These are phyloP conservation scores for Copsychus sechellarum DNA, from an alignment of 2,113 vertebrate species.

Conservation along the genomic window DNA sequence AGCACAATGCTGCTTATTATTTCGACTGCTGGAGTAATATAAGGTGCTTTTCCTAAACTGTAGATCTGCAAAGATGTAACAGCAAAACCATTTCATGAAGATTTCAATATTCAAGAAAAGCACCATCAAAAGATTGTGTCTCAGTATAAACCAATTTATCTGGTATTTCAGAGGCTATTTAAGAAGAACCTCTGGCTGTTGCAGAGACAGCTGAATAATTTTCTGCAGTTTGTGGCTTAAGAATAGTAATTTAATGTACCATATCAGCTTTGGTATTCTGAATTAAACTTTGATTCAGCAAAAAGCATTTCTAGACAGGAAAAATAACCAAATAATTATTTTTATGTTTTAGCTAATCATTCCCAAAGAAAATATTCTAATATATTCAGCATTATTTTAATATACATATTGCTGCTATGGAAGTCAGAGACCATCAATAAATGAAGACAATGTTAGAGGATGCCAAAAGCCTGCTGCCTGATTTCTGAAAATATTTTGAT, in stretches of 20 bases:
- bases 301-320: slow-evolving; percentile 3
- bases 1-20: background rate
- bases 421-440: slow-evolving; percentile 21
- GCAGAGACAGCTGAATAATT: background rate
- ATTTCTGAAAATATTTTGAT: slow-evolving; percentile 50
- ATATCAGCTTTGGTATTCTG: background rate
- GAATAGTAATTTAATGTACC: background rate
- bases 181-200: background rate
- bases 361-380: background rate
- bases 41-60: background rate
- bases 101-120: background rate
- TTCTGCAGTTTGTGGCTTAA: background rate
- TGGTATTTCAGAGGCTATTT: background rate
- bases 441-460: slow-evolving; percentile 15
- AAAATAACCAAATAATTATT: background rate
- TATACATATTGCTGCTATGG: background rate
- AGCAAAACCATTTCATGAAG: background rate
- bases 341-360: background rate
- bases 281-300: slow-evolving; percentile 30
- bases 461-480: slow-evolving; percentile 27
- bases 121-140: background rate
- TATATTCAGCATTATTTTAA: background rate
- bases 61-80: background rate
- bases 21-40: background rate
- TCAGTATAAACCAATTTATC: background rate